These are phyloP conservation scores for Psylliodes chrysocephalus DNA, from an alignment of 2,888 invertebrate genomes.

Conservation along the genomic window DNA sequence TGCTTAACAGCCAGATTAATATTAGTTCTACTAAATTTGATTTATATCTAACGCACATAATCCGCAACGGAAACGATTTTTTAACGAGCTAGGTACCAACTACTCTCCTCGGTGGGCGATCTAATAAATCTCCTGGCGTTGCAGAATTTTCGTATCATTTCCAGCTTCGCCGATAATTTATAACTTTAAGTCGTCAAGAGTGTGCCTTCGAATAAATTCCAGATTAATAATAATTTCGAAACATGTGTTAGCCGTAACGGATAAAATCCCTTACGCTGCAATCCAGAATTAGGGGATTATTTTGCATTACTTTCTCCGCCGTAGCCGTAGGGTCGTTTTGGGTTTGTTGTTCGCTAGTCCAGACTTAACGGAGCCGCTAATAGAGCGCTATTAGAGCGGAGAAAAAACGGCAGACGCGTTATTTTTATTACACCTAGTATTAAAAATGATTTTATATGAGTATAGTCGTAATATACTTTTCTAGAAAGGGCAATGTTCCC, in stretches of 20 bases:
- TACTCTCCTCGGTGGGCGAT: not conserved
- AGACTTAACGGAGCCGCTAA: too few relatives aligned
- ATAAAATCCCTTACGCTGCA: conserved; percentile 31
- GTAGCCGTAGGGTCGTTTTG: not conserved
- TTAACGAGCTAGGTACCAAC: conserved; percentile 15
- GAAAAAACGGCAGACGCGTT: too few relatives aligned
- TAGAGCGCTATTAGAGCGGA: too few relatives aligned
- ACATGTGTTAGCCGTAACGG: conserved; percentile 31
- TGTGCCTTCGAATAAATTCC: conserved; percentile 22
- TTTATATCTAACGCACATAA: conserved; percentile 2
- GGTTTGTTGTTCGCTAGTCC: not conserved
- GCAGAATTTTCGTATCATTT: conserved; percentile 24
- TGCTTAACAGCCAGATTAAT: not conserved
- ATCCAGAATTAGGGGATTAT: conserved; percentile 33
- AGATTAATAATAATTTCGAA: conserved; percentile 33
- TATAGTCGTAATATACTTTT: too few relatives aligned
- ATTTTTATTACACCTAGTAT: too few relatives aligned
- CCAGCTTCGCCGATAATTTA: conserved; percentile 14
- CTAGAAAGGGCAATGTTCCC: too few relatives aligned
- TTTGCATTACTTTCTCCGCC: conserved; percentile 29
- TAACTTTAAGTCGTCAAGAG: conserved; percentile 22
- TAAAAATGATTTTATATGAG: too few relatives aligned
- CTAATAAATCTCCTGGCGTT: conserved; percentile 21
- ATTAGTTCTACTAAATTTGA: conserved; percentile 13
- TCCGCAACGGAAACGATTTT: conserved; percentile 11